phyloP scores from a whole-genome alignment of 2,113 vertebrate species.

The Perca flavescens region DNA sequence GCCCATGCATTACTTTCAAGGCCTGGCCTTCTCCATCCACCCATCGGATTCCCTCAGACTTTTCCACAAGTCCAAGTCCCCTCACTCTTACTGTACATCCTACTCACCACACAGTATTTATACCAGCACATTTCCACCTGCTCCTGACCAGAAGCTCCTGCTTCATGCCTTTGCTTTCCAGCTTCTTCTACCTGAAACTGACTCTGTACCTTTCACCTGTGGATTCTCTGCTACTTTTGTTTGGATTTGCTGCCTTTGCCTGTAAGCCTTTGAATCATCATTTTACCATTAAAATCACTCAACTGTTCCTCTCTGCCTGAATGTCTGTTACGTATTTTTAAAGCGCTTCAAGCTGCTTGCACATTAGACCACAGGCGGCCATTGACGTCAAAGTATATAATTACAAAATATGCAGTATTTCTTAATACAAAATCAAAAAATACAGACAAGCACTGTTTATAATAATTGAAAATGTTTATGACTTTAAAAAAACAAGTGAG shows the following conservation, averaged over 20 bases:
- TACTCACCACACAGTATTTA: background rate
- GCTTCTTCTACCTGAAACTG: background rate
- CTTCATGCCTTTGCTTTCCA: background rate
- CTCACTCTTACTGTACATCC: background rate
- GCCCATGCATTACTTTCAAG: background rate
- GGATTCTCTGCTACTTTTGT: background rate
- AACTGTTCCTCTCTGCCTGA: background rate
- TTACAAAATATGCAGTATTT: background rate
- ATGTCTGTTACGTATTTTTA: background rate
- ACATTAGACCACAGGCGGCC: background rate
- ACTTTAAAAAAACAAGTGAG: conserved; percentile 9
- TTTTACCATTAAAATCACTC: background rate
- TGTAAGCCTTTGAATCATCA: background rate
- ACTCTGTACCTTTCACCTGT: background rate
- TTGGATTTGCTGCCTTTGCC: background rate
- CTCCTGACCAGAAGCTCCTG: too few relatives aligned
- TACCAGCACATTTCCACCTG: background rate
- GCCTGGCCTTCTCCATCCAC: background rate
- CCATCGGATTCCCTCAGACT: background rate
- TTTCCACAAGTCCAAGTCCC: background rate
- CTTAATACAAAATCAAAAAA: background rate
- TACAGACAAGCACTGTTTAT: background rate
- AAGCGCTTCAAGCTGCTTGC: background rate
- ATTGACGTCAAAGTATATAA: background rate
- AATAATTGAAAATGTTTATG: background rate